Evolutionary conservation across 1,140 invertebrate genomes (phyloP), one percentile per base, ranked within the genome.

Genomic region (Tetramorium alpestre): DNA sequence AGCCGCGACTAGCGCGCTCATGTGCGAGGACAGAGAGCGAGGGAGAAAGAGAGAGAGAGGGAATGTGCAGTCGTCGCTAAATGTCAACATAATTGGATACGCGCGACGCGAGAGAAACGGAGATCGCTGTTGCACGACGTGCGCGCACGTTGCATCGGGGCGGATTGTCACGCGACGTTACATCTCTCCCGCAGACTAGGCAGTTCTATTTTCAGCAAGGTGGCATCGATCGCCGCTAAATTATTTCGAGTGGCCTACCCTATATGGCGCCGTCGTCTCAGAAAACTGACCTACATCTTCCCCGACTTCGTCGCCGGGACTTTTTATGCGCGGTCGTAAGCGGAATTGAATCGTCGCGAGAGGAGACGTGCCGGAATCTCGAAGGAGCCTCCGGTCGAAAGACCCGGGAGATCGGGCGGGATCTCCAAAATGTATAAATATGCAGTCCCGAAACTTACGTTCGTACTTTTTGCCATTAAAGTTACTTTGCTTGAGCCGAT

Each of bases 151-250:
- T 47, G 76, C 73, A 77, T 58, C 84, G 69, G 33, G 60, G 7
- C 16, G 69, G 64, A 90, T 89, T 90, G 86, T 90, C 88, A 84
- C 73, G 78, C 77, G 85, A 51, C 76, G 60, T 89, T 85, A 87
- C 86, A 90, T 89, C 78, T 89, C 78, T 89, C 85, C 25, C 85
- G 89, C 86, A 80, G 60, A 80, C 86, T 49, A 67, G 81, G 90
- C 76, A 73, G 72, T 87, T 92, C 92, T 94, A 94, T 95, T 95
- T 95, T 92, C 88, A 93, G 93, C 85, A 89, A 89, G 91, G 90
- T 93, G 88, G 82, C 93, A 95, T 95, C 92, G 94, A 95, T 95
- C 94, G 94, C 91, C 93, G 90, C 92, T 95, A 92, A 95, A 95
- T 95, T 95, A 95, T 95, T 95, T 95, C 94, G 92, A 93, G 93